Conservation (phyloP, 2,797 vertebrate genomes). For the Acrossocheilus fasciatus region DNA sequence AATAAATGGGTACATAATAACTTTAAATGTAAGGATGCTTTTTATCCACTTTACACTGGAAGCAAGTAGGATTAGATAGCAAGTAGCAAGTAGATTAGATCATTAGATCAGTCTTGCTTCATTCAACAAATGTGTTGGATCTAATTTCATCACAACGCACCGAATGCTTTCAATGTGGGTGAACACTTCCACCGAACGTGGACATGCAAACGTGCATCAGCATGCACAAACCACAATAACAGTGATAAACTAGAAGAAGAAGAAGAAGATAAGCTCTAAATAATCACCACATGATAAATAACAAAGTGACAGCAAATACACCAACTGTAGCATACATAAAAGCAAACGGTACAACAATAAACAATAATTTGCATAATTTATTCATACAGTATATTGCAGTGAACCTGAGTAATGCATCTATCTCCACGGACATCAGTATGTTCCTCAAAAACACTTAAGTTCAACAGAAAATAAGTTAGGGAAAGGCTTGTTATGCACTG, state of each 20-base stretch:
- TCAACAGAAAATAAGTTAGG: background rate
- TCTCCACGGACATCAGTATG: background rate
- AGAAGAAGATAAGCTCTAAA: constrained; percentile 6
- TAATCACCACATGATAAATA: constrained; percentile 6
- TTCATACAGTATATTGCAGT: constrained; percentile 6
- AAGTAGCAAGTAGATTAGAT: background rate
- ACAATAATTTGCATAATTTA: constrained; percentile 23
- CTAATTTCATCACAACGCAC: background rate
- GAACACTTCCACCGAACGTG: background rate
- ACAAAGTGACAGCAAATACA: constrained; percentile 10
- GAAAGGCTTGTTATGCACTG: background rate
- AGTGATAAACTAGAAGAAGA: background rate
- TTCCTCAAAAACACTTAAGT: background rate
- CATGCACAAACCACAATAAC: background rate
- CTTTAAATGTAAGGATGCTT: constrained; percentile 3
- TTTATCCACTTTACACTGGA: background rate
- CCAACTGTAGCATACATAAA: background rate
- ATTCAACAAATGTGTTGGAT: constrained; percentile 7
- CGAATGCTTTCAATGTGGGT: background rate
- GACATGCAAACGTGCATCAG: background rate
- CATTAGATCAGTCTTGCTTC: constrained; percentile 19
- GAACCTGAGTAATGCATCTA: constrained; percentile 26
- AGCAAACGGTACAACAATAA: background rate
- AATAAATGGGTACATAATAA: constrained; percentile 13
- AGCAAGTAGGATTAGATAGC: constrained; percentile 3